Percentiles rank a stretch among this genome's conserved stretches.
Conservation (phyloP, 1,140 invertebrate genomes). For the Pachyrhynchus sulphureomaculatus region DNA sequence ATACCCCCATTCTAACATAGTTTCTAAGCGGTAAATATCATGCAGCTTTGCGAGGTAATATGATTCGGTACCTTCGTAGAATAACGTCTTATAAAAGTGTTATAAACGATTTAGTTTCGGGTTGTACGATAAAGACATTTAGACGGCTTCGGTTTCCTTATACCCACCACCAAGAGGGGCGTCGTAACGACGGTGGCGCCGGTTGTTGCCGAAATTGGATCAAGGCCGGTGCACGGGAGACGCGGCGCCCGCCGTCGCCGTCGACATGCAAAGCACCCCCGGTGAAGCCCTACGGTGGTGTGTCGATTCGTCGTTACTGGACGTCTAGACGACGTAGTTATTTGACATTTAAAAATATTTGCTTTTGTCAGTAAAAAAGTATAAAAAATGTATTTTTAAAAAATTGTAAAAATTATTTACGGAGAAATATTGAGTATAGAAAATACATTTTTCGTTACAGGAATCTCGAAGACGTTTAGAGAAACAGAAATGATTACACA, state of each 20-base stretch:
- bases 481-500: too few species aligned
- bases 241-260: neutral
- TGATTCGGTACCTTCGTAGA: neutral
- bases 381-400: too few species aligned
- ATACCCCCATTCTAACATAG: neutral
- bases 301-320: neutral
- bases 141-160: too few species aligned
- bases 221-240: slow-evolving; percentile 1
- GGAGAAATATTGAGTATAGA: too few species aligned
- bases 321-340: neutral
- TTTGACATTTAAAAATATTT: too few species aligned
- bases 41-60: neutral
- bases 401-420: too few species aligned
- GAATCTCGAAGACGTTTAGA: too few species aligned
- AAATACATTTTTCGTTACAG: too few species aligned
- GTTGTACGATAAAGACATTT: neutral
- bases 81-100: neutral
- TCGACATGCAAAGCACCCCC: neutral
- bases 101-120: neutral
- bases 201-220: neutral
- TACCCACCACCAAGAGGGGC: neutral
- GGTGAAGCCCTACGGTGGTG: neutral
- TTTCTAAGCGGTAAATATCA: neutral
- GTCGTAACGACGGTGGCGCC: neutral
- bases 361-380: too few species aligned